phyloP scores from a whole-genome alignment of 2,113 vertebrate species.

The Talpa occidentalis region DNA sequence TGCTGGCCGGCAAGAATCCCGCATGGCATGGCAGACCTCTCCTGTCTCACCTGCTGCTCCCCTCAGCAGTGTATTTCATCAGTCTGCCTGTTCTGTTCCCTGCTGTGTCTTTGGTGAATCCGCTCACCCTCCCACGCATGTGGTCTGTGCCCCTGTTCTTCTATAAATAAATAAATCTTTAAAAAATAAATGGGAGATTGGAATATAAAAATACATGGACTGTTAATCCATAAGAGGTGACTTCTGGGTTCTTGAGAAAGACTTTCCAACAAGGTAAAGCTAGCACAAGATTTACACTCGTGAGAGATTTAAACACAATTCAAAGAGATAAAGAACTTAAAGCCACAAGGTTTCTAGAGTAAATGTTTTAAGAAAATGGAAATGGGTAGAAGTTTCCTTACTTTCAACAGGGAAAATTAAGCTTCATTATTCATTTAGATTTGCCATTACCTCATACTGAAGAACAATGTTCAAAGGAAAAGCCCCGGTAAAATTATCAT shows the following conservation, averaged over 20 bases:
- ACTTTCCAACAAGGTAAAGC: not conserved
- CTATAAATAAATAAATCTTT: too few relatives aligned
- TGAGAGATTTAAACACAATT: not conserved
- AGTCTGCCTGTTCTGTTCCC: too few relatives aligned
- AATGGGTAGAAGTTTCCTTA: not conserved
- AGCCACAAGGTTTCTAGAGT: not conserved
- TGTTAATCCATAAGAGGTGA: not conserved
- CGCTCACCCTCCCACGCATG: too few relatives aligned
- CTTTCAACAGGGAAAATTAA: not conserved
- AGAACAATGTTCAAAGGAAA: not conserved
- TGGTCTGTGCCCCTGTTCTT: too few relatives aligned
- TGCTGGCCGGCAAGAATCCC: too few relatives aligned
- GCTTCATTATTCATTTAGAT: not conserved
- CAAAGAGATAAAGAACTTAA: not conserved
- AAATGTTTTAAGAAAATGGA: not conserved
- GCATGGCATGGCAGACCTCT: too few relatives aligned
- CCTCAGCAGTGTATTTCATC: too few relatives aligned
- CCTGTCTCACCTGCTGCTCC: too few relatives aligned
- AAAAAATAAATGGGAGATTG: not conserved
- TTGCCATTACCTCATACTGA: not conserved
- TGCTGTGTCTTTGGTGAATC: too few relatives aligned
- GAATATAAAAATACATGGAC: too few relatives aligned
- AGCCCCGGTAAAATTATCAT: not conserved
- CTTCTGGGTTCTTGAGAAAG: not conserved
- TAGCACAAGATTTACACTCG: not conserved